These are phyloP conservation scores for Lissocephala sabroskyi DNA, from an alignment of 2,888 invertebrate species.

Conservation along the genomic window DNA sequence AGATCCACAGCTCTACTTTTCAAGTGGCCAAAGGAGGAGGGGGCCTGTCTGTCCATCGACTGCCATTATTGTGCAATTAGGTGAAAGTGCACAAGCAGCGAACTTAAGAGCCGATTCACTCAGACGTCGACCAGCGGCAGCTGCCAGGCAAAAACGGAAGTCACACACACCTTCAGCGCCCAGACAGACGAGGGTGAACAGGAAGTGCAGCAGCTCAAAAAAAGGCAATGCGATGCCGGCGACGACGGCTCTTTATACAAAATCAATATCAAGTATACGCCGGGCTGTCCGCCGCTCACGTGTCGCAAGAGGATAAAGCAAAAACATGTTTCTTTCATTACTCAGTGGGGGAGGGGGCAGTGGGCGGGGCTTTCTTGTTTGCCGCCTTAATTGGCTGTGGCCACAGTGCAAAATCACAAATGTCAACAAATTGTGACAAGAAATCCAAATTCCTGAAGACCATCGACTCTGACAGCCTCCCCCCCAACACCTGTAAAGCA, in stretches of 20 bases:
- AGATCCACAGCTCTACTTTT: not conserved
- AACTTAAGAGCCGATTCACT: not conserved
- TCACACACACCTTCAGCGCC: constrained; percentile 31
- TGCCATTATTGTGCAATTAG: constrained; percentile 53
- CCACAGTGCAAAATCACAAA: constrained; percentile 46
- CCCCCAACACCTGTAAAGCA: constrained; percentile 14
- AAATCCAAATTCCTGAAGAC: constrained; percentile 57
- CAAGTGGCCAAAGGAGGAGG: not conserved
- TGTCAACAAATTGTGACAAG: constrained; percentile 64
- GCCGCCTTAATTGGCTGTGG: constrained; percentile 49
- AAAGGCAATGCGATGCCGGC: constrained; percentile 18
- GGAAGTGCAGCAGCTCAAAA: not conserved
- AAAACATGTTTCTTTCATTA: constrained; percentile 19
- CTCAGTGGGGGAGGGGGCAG: not conserved
- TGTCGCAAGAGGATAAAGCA: constrained; percentile 15
- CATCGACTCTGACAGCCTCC: constrained; percentile 29
- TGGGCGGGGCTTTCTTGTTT: constrained; percentile 16
- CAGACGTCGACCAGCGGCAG: constrained; percentile 10
- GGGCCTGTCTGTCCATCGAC: not conserved
- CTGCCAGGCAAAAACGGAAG: constrained; percentile 31
- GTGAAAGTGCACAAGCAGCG: constrained; percentile 28
- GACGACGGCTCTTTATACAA: constrained; percentile 33
- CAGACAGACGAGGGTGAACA: not conserved
- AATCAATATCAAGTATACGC: constrained; percentile 53
- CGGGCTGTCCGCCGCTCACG: constrained; percentile 27